phyloP scores from a whole-genome alignment of 1,140 invertebrate genomes.

The Cyclargus thomasi region DNA sequence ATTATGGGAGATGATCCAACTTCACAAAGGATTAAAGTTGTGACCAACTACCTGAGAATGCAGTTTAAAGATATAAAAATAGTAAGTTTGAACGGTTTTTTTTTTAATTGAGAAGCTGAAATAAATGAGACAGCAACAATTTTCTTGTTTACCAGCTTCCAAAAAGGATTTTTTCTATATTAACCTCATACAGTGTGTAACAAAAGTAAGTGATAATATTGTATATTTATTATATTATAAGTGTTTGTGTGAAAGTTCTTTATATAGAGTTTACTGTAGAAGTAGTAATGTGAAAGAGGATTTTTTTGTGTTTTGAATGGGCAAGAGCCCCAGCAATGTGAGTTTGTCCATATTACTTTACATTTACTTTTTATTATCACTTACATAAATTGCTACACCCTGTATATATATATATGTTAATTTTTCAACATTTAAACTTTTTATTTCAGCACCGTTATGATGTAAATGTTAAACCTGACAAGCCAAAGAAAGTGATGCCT shows the following conservation, averaged over 20 bases:
- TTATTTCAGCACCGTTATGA: slow-evolving; percentile 59
- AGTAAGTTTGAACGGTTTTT: slow-evolving; percentile 49
- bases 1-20: slow-evolving; percentile 31
- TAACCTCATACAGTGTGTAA: no score
- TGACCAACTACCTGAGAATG: slow-evolving; percentile 59
- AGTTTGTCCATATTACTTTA: no score
- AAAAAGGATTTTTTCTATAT: no score
- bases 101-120: neutral
- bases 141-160: neutral
- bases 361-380: no score
- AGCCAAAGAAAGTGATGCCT: slow-evolving; percentile 48
- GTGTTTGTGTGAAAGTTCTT: no score
- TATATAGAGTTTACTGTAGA: no score
- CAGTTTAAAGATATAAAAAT: slow-evolving; percentile 45
- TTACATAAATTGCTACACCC: no score
- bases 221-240: no score
- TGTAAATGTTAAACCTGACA: slow-evolving; percentile 51
- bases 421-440: neutral
- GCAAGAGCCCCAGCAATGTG: no score
- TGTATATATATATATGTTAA: neutral
- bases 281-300: no score
- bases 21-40: slow-evolving; percentile 27
- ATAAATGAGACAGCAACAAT: neutral
- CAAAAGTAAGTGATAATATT: no score
- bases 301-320: no score